phyloP scores from a whole-genome alignment of 2,113 vertebrate species.

The Apteryx owenii region DNA sequence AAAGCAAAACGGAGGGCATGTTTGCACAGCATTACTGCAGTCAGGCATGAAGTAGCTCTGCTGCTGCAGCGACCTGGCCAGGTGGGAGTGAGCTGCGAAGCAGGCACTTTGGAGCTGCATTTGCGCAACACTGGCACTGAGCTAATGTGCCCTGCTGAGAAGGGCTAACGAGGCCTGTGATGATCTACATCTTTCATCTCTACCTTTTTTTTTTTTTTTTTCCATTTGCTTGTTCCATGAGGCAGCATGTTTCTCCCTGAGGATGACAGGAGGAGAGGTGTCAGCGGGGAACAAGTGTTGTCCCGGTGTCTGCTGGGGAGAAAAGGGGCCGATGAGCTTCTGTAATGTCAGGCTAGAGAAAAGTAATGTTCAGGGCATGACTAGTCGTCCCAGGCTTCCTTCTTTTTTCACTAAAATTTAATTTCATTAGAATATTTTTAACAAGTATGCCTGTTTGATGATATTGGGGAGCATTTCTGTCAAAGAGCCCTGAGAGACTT shows the following conservation, averaged over 20 bases:
- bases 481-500: neutral
- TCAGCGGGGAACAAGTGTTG: neutral
- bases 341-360: neutral
- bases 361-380: neutral
- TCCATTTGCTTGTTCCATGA: neutral
- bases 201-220: neutral
- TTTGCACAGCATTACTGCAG: neutral
- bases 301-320: neutral
- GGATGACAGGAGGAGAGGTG: neutral
- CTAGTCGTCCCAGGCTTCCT: neutral
- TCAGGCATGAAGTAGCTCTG: neutral
- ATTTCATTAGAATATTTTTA: neutral
- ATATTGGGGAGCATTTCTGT: neutral
- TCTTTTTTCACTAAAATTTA: neutral
- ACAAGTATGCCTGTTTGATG: neutral
- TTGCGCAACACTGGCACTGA: accelerated
- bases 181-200: neutral
- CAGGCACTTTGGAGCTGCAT: neutral
- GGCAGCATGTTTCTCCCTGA: neutral
- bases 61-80: neutral
- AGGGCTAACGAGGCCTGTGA: neutral
- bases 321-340: neutral
- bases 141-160: accelerated
- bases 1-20: neutral
- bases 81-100: neutral